Evolutionary conservation across 2,797 vertebrate species (phyloP), one percentile per base, ranked within the genome.

Genomic region (Peromyscus attwateri): DNA sequence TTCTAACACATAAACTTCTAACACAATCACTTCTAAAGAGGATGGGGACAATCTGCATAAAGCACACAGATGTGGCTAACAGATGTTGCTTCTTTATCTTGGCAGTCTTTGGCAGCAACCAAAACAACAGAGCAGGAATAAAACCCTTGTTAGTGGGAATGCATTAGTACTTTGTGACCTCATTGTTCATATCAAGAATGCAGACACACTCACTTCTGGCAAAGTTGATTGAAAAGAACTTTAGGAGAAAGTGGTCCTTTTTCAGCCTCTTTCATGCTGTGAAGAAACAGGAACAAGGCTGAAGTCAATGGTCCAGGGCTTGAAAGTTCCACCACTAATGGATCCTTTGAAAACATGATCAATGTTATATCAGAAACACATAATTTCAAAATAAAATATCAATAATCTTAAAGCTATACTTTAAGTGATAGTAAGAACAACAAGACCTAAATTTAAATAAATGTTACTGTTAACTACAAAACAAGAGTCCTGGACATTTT

Each of bases 201-300:
- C 62, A 96, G 34, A 83, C 96, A 55, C 93, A 97, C 99, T 96
- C 99, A 99, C 99, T 99, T 99, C 97, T 99, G 99, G 98, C 99
- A 99, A 95, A 99, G 99, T 97, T 99, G 99, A 98, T 99, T 99
- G 98, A 99, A 99, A 92, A 99, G 99, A 91, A 99, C 98, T 98
- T 99, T 99, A 92, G 99, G 99, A 97, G 99, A 99, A 96, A 99
- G 98, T 0, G 99, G 99, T 90, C 99, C 99, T 98, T 99, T 99
- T 62, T 99, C 99, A 55, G 99, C 95, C 94, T 99, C 99, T 98
- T 99, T 99, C 99, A 99, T 99, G 98, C 98, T 99, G 95, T 99
- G 99, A 96, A 99, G 99, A 98, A 99, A 99, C 97, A 99, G 98
- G 98, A 99, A 99, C 99, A 99, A 99, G 92, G 99, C 99, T 57